Conservation (phyloP, 2,113 vertebrate species). For the Zapornia atra region DNA sequence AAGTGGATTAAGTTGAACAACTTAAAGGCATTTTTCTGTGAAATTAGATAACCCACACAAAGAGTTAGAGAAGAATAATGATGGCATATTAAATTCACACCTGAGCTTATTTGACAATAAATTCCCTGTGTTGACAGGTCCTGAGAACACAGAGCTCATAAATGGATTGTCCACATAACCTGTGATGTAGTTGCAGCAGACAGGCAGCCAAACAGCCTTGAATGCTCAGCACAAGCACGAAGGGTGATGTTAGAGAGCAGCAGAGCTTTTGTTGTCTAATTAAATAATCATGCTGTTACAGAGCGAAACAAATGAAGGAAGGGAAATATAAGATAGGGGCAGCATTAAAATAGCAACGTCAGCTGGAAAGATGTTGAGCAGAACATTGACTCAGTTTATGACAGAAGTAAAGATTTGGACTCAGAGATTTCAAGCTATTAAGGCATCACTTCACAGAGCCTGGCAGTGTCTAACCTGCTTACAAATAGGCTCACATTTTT, state of each 20-base stretch:
- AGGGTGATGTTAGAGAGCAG: neutral
- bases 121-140: neutral
- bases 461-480: neutral
- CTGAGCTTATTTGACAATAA: neutral
- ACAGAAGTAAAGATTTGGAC: neutral
- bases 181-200: neutral
- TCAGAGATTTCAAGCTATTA: neutral
- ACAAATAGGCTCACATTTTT: neutral
- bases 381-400: neutral
- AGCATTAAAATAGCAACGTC: neutral
- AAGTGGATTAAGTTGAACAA: neutral
- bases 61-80: neutral
- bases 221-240: neutral
- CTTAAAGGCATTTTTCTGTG: neutral
- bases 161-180: neutral
- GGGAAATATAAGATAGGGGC: neutral
- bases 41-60: neutral
- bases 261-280: neutral
- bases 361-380: neutral
- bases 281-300: neutral
- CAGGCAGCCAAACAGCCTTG: neutral
- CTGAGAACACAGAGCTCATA: neutral
- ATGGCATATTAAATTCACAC: neutral
- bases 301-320: neutral
- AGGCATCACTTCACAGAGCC: neutral